These are phyloP conservation scores for Ifrita kowaldi DNA, from an alignment of 2,113 vertebrate species.

Conservation along the genomic window DNA sequence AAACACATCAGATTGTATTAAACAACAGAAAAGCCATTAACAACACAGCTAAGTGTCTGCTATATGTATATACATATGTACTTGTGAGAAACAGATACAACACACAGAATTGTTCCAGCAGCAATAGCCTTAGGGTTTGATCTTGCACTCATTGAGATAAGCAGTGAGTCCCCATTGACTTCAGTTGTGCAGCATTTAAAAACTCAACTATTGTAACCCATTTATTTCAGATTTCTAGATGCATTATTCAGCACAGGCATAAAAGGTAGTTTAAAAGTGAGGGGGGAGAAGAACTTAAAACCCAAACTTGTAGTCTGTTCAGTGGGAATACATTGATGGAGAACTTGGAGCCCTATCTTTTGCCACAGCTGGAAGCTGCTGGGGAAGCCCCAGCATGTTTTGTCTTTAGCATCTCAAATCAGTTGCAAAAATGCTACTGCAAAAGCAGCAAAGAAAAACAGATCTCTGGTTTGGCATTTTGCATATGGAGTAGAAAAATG, in stretches of 20 bases:
- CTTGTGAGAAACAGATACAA: background rate
- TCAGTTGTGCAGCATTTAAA: background rate
- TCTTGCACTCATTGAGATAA: background rate
- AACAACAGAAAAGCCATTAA: background rate
- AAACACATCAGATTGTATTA: background rate
- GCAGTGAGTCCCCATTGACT: background rate
- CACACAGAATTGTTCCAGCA: background rate
- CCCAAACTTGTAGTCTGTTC: background rate
- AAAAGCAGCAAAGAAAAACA: slow-evolving; percentile 34
- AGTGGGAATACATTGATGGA: background rate
- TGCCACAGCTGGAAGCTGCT: slow-evolving; percentile 37
- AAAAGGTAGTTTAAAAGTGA: background rate
- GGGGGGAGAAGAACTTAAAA: background rate
- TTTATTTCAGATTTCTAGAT: background rate
- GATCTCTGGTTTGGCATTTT: slow-evolving; percentile 20
- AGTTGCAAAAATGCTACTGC: background rate
- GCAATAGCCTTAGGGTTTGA: background rate
- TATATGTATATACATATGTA: background rate
- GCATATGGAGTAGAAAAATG: slow-evolving; percentile 12
- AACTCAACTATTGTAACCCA: background rate
- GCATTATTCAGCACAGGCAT: background rate
- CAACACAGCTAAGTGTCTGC: background rate
- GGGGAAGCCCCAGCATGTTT: slow-evolving; percentile 18
- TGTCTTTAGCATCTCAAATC: background rate
- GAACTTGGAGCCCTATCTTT: background rate